Evolutionary conservation across 1,140 invertebrate genomes (phyloP), one percentile per base, ranked within the genome.

Genomic region (Apis dorsata): DNA sequence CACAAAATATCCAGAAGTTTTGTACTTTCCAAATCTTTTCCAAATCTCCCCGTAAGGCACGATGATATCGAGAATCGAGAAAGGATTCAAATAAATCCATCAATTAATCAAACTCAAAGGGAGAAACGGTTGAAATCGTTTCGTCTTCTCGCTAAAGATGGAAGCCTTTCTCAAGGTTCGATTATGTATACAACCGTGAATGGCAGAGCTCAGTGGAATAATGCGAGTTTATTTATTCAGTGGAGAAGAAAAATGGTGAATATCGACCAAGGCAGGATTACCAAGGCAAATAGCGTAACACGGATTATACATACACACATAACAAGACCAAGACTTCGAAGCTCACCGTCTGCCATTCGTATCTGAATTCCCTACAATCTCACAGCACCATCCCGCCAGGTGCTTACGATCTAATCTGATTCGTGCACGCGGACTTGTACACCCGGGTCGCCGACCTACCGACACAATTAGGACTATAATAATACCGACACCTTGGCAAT

Each of bases 401-500:
- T 79, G 82, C 84, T 82, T 68, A 80, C 87, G 77, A 90, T 90
- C 87, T 90, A 90, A 90, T 90, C 90, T 90, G 89, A 90, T 90
- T 88, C 83, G 81, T 86, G 81, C 86, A 88, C 85, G 87, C 85
- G 84, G 77, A 74, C 76, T 78, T 81, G 13, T 68, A 69, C n/a
- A 62, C 49, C 34, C 63, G 57, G 88, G 83, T 89, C 87, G 68
- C 62, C 65, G 85, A 89, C 78, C 85, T 63, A 75, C 63, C 55
- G 76, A 57, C 74, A 86, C 81, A 85, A 85, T 87, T 85, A 83
- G 72, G 49, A 63, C 57, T 81, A 79, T 73, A 88, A 55, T 51
- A 82, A 79, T 65, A 60, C 57, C 51, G 62, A 86, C 60, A 68
- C 62, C 34, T 83, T 70, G 60, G 55, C 73, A 49, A 51, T 28